These are phyloP conservation scores for Apeltes quadracus DNA, from an alignment of 2,113 vertebrate species.

Conservation along the genomic window DNA sequence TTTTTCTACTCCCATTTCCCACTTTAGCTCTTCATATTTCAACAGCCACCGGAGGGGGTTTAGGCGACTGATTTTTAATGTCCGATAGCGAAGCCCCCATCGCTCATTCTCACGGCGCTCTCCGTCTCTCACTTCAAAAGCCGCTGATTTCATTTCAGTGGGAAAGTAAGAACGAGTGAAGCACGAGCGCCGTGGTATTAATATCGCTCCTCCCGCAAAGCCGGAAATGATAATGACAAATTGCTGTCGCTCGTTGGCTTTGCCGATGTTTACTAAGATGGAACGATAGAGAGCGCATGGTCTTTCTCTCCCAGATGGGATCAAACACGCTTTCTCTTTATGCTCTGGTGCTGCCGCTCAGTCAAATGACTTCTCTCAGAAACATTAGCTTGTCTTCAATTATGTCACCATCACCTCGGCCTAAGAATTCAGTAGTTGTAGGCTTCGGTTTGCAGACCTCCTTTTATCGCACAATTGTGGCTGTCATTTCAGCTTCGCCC, in stretches of 20 bases:
- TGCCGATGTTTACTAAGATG: conserved; percentile 49
- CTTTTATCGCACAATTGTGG: not conserved
- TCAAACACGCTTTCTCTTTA: conserved; percentile 31
- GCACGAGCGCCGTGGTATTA: conserved; percentile 66
- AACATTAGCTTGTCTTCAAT: not conserved
- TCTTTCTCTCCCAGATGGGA: conserved; percentile 26
- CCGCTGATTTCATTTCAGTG: conserved; percentile 72
- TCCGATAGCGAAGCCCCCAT: conserved; percentile 69
- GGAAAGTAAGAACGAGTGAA: conserved; percentile 58
- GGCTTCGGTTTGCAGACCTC: not conserved
- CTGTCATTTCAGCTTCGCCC: conserved; percentile 21
- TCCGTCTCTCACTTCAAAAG: conserved; percentile 64
- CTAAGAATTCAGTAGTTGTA: not conserved
- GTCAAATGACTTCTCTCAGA: not conserved
- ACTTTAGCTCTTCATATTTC: conserved; percentile 74
- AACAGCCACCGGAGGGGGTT: conserved; percentile 54
- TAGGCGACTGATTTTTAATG: conserved; percentile 66
- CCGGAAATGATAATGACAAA: conserved; percentile 68
- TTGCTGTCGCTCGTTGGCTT: conserved; percentile 49
- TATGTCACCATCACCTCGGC: not conserved
- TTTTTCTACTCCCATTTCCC: conserved; percentile 50
- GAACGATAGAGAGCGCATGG: conserved; percentile 11
- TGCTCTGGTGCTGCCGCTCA: not conserved
- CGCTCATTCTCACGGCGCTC: conserved; percentile 60
- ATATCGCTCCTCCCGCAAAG: conserved; percentile 62